phyloP scores from a whole-genome alignment of 2,888 invertebrate genomes.

The Xylophagus ater region DNA sequence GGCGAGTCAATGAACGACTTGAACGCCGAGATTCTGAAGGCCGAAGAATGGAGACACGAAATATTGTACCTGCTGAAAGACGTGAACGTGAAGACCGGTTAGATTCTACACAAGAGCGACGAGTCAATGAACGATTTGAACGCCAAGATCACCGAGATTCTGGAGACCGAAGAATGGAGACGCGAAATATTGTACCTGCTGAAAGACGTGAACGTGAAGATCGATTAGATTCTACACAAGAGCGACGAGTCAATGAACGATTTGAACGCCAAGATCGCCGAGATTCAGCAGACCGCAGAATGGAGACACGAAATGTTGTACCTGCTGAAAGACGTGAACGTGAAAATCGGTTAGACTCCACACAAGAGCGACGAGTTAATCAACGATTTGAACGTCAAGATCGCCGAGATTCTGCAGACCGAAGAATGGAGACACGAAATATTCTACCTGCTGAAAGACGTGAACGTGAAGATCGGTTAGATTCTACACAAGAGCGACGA shows the following conservation, averaged over 20 bases:
- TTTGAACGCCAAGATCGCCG: background rate
- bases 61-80: background rate
- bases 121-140: background rate
- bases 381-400: background rate
- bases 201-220: too few species aligned
- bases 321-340: background rate
- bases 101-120: too few species aligned
- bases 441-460: too few species aligned
- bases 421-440: too few species aligned
- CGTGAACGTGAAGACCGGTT: background rate
- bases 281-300: background rate
- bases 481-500: background rate
- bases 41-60: background rate
- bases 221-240: background rate
- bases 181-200: too few species aligned
- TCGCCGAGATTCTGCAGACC: too few species aligned
- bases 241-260: slow-evolving; percentile 2
- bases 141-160: background rate
- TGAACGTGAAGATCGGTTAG: background rate
- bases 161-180: too few species aligned
- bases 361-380: background rate
- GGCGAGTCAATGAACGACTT: background rate
- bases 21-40: slow-evolving; percentile 3
- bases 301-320: background rate
- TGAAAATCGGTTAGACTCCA: background rate